Evolutionary conservation across 2,113 vertebrate species (phyloP), one percentile per base, ranked within the genome.

Genomic region (Cynopterus brachyotis): DNA sequence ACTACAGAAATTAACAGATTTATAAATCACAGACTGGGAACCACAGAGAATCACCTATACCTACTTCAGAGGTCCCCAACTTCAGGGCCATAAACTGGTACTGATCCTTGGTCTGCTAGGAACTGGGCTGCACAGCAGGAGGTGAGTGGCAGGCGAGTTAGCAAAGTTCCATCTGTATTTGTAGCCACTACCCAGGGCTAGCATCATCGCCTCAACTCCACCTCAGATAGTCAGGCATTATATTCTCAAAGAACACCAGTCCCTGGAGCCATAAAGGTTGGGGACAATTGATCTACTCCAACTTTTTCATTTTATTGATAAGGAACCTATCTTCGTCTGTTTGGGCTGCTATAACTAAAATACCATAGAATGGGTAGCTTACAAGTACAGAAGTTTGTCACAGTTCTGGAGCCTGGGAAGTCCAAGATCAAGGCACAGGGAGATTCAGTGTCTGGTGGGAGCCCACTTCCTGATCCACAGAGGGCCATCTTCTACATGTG

Each of bases 1-100:
- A 28, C 75, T 11, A 80, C 1, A 95, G 64, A 96, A 76, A 73
- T 22, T 32, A 89, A 85, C 30, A 75, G 64, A 82, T 89, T 94
- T 55, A 57, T 55, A 95, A 85, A 67, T 73, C 72, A n/a, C 9
- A 47, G 86, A 88, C 24, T 45, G 60, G 30, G 60, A 95, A 62
- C 22, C 32, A 76, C 0, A 59, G 28, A 91, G 16, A 50, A 30
- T n/a, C n/a, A n/a, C n/a, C n/a, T n/a, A n/a, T 15, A 59, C 66
- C 42, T 89, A 59, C 9, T 42, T 59, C 22, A n/a, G 50, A 15
- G 50, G 15, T 50, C 50, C 13, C 50, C 13, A 16, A 50, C 15
- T 15, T 15, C 15, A 16, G 50, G 50, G 50, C 50, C 50, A 50
- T 15, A 16, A 15, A 16, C 4, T 50, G 50, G 50, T 16, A 50